Evolutionary conservation across 2,113 vertebrate species (phyloP).

Genomic region (Oenanthe melanoleuca): DNA sequence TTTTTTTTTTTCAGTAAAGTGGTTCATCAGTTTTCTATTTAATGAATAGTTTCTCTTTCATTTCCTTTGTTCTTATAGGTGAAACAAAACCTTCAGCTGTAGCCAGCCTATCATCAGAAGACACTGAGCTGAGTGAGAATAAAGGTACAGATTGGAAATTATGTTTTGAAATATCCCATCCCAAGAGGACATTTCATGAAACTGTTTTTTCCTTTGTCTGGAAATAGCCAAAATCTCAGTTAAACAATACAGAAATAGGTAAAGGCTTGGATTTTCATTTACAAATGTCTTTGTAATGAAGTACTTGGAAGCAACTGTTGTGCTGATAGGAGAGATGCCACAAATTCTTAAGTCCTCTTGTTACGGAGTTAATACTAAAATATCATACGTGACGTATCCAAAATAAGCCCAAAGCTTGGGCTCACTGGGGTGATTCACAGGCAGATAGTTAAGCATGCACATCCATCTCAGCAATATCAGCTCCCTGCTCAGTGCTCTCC

Average conservation of each 20-base stretch:
- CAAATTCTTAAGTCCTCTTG: constrained; percentile 3
- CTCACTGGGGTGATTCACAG: not conserved
- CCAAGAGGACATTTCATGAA: not conserved
- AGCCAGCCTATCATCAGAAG: constrained; percentile 39
- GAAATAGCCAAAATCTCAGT: constrained; percentile 2
- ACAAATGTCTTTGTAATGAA: not conserved
- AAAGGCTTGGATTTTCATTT: constrained; percentile 22
- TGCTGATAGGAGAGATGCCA: not conserved
- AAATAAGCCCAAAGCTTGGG: not conserved
- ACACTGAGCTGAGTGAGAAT: constrained; percentile 37
- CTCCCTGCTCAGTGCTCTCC: not conserved
- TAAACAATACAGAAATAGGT: constrained; percentile 12
- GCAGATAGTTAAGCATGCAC: not conserved
- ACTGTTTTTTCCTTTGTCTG: not conserved
- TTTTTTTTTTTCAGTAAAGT: not conserved
- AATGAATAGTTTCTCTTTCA: constrained; percentile 42
- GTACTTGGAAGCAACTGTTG: not conserved
- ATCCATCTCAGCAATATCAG: not conserved
- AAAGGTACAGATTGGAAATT: constrained; percentile 68
- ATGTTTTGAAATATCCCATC: not conserved
- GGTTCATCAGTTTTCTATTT: not conserved
- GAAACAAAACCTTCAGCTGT: constrained; percentile 6
- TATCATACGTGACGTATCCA: not conserved
- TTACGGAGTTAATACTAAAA: not conserved
- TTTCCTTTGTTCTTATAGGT: constrained; percentile 48